Evolutionary conservation across 1,140 invertebrate species (phyloP), one percentile per base, ranked within the genome.

Genomic region (Lithobius niger): DNA sequence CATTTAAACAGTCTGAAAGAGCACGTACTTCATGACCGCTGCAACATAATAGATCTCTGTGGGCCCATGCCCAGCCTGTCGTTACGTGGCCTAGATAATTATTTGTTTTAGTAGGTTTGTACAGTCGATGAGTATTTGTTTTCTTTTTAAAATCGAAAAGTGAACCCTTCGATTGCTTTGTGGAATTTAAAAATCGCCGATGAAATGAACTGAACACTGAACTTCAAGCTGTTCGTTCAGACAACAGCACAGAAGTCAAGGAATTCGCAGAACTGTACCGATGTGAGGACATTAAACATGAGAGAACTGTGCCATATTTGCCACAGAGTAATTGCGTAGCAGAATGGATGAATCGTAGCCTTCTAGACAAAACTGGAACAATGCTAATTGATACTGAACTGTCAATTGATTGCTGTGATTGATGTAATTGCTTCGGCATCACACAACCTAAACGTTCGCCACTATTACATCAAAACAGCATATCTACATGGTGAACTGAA

Each of bases 241-340:
- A 76, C 53, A 74, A 72, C 65, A 71, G 69, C 6, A 63, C 55
- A 16, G 66, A 70, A 57, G 62, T 68, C 24, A 43, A 55, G 28
- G 55, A 60, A 40, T 55, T 62, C 16, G 13, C 45, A 18, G 25
- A 27, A 13, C 56, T 26, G 27, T 60, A 64, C 22, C 50, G 42
- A 28, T 15, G 18, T 25, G 19, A 45, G 15, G 62, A 54, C 18
- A 64, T 64, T 36, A 27, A 50, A 26, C 60, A 63, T 50, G 53
- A 64, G 55, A 22, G 27, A 13, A 64, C 62, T 13, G 54, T 58
- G 21, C 56, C 47, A 40, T 53, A 65, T 48, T 59, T 54, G 0
- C 60, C 62, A 3, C 36, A 64, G 49, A 61, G 61, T 40, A 64
- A 64, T 47, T 60, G 62, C 40, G 55, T 62, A 16, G 60, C 60